Percentiles rank a stretch among this genome's conserved stretches.
Evolutionary conservation across 2,113 vertebrate genomes (phyloP).

Genomic region (Silurus glanis): DNA sequence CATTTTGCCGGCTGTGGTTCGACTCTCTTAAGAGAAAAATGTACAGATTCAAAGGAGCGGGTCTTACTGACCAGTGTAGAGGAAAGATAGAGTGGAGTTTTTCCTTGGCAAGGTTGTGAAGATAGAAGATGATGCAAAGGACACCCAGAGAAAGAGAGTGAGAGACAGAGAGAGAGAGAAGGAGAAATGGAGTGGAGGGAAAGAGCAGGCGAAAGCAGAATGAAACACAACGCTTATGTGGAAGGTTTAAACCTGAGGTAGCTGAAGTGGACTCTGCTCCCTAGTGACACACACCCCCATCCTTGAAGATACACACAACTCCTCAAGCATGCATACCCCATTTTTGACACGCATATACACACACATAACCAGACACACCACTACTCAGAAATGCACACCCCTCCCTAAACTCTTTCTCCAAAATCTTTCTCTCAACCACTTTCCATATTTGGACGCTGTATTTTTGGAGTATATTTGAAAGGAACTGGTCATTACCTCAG

Average conservation of each 20-base stretch:
- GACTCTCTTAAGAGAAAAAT: slow-evolving; percentile 12
- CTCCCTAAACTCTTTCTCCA: slow-evolving; percentile 27
- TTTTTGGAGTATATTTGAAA: slow-evolving; percentile 43
- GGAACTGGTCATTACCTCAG: not conserved
- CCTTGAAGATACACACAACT: slow-evolving; percentile 1
- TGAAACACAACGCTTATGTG: slow-evolving; percentile 57
- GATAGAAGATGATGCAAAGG: slow-evolving; percentile 45
- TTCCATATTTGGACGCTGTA: slow-evolving; percentile 83
- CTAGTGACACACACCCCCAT: slow-evolving; percentile 64
- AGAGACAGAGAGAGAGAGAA: slow-evolving; percentile 28
- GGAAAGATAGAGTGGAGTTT: not conserved
- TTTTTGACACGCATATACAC: slow-evolving; percentile 37
- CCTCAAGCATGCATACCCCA: slow-evolving; percentile 37
- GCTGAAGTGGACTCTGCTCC: slow-evolving; percentile 72
- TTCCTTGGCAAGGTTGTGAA: slow-evolving; percentile 34
- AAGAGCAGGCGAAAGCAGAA: slow-evolving; percentile 58
- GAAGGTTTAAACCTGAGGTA: slow-evolving; percentile 74
- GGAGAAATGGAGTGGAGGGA: slow-evolving; percentile 36
- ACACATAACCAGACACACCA: slow-evolving; percentile 26
- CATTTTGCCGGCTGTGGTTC: slow-evolving; percentile 71
- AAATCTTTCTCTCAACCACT: slow-evolving; percentile 56
- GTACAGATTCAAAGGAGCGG: not conserved
- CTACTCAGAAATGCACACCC: slow-evolving; percentile 40
- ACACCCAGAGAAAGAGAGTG: slow-evolving; percentile 29
- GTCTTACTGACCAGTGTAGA: slow-evolving; percentile 15